Evolutionary conservation across 2,888 invertebrate species (phyloP), one percentile per base, ranked within the genome.

Genomic region (Cabera pusaria): DNA sequence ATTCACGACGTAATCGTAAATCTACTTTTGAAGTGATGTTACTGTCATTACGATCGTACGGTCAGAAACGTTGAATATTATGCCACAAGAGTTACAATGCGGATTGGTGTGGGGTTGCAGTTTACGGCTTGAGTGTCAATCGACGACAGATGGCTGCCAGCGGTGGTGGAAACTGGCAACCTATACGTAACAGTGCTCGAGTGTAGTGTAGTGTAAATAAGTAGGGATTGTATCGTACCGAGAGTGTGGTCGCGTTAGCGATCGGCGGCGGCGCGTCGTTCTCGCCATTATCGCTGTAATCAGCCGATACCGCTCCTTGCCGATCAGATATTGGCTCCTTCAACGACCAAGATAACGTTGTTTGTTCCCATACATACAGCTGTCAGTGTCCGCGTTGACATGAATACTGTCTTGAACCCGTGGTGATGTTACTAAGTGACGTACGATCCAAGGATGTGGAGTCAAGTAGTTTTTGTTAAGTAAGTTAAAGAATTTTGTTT

Each of bases 391-490:
- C 56, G 48, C 59, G 54, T 47, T 54, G 60, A 44, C 45, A 54
- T 51, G 52, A 42, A 11, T 5, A 18, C 50, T 55, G 55, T 49
- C 50, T 52, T 56, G 54, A 49, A 42, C 40, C 50, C 56, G 55
- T 49, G 51, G 52, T 56, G 54, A 49, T 44, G 41, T 41, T 4
- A 12, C 45, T 48, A 54, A 14, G 4, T 14, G 34, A 42, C 31
- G 37, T 40, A 47, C 31, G 37, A n/a, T n/a, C n/a, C n/a, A n/a
- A n/a, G n/a, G n/a, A 83, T 84, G 84, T 83, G 84, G 84, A 79
- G 67, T 62, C 82, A 80, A 68, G 75, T 79, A 44, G 69, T 75
- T 49, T 61, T 64, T 39, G 72, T 69, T 23, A 83, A 81, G 84
- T 84, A 59, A 73, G 74, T 72, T 39, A 25, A 37, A 19, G 21